A percentile compares a stretch with the other conserved stretches of the same genome.
Conservation (phyloP, 2,888 invertebrate species). For the Oscheius myriophilus region DNA sequence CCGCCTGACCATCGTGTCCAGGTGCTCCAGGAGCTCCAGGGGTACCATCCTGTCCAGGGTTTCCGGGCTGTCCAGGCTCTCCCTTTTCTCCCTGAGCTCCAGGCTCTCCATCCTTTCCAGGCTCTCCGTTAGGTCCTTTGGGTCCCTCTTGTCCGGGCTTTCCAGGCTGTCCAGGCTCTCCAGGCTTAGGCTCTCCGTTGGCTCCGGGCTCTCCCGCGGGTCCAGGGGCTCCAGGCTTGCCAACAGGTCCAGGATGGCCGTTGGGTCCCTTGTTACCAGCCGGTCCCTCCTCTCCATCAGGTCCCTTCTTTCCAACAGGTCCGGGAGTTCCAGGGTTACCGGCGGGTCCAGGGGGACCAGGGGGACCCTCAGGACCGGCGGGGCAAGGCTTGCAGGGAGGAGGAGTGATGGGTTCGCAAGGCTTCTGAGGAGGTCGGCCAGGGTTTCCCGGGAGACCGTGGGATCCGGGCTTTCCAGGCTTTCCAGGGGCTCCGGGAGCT, state of each 20-base stretch:
- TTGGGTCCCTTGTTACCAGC: constrained; percentile 2
- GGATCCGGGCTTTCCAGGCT: constrained; percentile 68
- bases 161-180: constrained; percentile 17
- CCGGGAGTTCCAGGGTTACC: constrained; percentile 22
- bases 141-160: constrained; percentile 13
- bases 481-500: constrained; percentile 63
- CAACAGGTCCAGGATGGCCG: constrained; percentile 39
- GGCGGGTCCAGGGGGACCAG: constrained; percentile 19
- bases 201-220: neutral
- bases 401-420: constrained; percentile 69
- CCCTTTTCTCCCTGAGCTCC: neutral
- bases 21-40: constrained; percentile 8
- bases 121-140: neutral
- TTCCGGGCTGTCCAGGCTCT: neutral
- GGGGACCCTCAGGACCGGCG: constrained; percentile 17
- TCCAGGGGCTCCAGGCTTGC: constrained; percentile 9
- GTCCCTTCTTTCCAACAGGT: constrained; percentile 4
- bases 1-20: neutral
- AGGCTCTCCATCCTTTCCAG: constrained; percentile 11
- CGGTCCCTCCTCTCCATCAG: constrained; percentile 12
- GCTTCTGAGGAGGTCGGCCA: constrained; percentile 66
- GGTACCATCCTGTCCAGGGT: neutral
- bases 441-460: constrained; percentile 68
- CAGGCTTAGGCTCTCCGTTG: constrained; percentile 16
- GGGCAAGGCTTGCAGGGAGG: constrained; percentile 47